These are phyloP conservation scores for Helostoma temminkii DNA, from an alignment of 2,797 vertebrate species.

Conservation along the genomic window DNA sequence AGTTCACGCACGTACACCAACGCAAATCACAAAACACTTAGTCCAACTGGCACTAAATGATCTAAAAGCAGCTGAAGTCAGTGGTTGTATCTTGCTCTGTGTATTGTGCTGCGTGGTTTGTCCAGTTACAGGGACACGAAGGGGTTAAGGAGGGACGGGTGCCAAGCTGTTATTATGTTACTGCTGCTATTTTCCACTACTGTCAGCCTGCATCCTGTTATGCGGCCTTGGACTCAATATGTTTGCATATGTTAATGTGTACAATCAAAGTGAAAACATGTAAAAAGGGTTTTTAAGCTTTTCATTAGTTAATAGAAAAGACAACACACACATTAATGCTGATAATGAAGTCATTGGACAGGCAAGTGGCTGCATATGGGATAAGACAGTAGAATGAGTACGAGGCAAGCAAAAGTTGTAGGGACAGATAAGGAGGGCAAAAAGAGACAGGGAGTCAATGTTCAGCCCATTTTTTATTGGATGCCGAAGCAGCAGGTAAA, in stretches of 20 bases:
- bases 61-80: background rate
- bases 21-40: too few relatives aligned
- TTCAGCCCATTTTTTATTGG: conserved; percentile 41
- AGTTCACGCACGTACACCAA: too few relatives aligned
- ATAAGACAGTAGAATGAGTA: background rate
- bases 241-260: conserved; percentile 12
- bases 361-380: conserved; percentile 1
- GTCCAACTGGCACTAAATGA: too few relatives aligned
- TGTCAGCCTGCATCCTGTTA: conserved; percentile 67
- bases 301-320: conserved; percentile 42
- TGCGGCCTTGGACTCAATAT: conserved; percentile 58
- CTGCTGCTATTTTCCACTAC: conserved; percentile 71
- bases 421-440: too few relatives aligned
- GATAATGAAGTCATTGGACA: background rate
- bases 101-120: conserved; percentile 5
- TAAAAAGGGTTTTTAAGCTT: conserved; percentile 29
- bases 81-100: background rate
- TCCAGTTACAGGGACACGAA: conserved; percentile 27
- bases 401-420: too few relatives aligned
- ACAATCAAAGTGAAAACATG: conserved; percentile 54
- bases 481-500: conserved; percentile 42
- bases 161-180: conserved; percentile 50
- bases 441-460: too few relatives aligned
- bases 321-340: background rate
- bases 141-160: conserved; percentile 52